Evolutionary conservation across 2,797 vertebrate genomes (phyloP).

Genomic region (Esox lucius): DNA sequence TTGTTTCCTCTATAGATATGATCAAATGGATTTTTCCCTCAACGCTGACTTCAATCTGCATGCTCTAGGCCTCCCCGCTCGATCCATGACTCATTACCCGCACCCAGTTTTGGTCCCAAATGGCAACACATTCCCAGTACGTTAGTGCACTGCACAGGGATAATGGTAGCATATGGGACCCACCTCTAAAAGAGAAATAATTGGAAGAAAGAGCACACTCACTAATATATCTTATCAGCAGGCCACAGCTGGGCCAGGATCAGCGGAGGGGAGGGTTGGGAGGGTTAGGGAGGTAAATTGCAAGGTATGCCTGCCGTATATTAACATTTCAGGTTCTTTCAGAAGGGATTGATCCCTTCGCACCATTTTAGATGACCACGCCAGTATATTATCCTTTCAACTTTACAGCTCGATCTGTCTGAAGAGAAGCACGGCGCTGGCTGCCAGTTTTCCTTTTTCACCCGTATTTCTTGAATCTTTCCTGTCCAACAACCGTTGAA

Average conservation of each 20-base stretch:
- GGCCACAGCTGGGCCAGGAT: constrained; percentile 58
- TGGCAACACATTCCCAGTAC: background rate
- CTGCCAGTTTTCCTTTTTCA: constrained; percentile 24
- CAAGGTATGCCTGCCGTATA: constrained; percentile 56
- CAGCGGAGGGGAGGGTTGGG: constrained; percentile 37
- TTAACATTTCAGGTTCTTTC: constrained; percentile 63
- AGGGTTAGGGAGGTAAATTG: constrained; percentile 62
- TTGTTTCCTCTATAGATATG: constrained; percentile 42
- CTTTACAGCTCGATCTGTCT: constrained; percentile 46
- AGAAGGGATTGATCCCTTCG: constrained; percentile 53
- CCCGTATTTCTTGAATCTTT: constrained; percentile 6
- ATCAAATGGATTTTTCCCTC: constrained; percentile 59
- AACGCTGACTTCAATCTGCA: constrained; percentile 55
- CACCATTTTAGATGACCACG: constrained; percentile 45
- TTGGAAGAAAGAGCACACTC: constrained; percentile 59
- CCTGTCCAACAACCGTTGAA: constrained; percentile 36
- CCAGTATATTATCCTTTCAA: constrained; percentile 50
- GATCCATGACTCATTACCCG: constrained; percentile 67
- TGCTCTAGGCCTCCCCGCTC: constrained; percentile 48
- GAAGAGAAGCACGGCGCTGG: constrained; percentile 24
- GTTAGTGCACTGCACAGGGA: background rate
- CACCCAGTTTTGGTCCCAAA: constrained; percentile 27
- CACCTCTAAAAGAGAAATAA: constrained; percentile 56
- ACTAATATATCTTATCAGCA: constrained; percentile 71
- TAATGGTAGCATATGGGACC: background rate